phyloP scores from a whole-genome alignment of 1,140 invertebrate genomes.

The Rhopalosiphum maidis region DNA sequence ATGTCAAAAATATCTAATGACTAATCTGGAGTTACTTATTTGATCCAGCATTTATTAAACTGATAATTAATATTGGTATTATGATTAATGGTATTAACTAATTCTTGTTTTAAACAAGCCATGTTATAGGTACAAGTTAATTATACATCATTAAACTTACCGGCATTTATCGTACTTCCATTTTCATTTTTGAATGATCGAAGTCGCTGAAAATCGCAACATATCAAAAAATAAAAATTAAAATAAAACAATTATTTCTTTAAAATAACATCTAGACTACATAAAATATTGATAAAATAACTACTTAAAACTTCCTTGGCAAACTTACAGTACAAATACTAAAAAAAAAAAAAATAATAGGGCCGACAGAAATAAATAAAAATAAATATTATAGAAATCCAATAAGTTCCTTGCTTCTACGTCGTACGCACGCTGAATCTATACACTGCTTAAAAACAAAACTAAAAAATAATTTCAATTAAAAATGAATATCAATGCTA shows the following conservation, averaged over 20 bases:
- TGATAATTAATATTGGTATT: not conserved
- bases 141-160: not conserved
- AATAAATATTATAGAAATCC: not conserved
- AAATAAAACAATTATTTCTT: not conserved
- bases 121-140: not conserved
- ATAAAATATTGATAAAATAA: not conserved
- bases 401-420: not conserved
- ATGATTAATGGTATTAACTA: not conserved
- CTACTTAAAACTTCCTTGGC: not conserved
- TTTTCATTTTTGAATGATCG: not conserved
- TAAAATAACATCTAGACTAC: not conserved
- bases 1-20: not conserved
- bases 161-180: not conserved
- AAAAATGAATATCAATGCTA: slow-evolving; percentile 11
- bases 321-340: not conserved
- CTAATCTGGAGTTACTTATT: not conserved
- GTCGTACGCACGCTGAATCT: not conserved
- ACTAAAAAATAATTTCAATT: not conserved
- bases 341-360: not conserved
- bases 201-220: not conserved
- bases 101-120: not conserved
- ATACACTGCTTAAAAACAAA: not conserved
- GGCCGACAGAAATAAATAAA: not conserved
- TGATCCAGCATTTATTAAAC: not conserved
- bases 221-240: not conserved